Evolutionary conservation across 2,797 vertebrate species (phyloP).

Genomic region (Sciaenops ocellatus): DNA sequence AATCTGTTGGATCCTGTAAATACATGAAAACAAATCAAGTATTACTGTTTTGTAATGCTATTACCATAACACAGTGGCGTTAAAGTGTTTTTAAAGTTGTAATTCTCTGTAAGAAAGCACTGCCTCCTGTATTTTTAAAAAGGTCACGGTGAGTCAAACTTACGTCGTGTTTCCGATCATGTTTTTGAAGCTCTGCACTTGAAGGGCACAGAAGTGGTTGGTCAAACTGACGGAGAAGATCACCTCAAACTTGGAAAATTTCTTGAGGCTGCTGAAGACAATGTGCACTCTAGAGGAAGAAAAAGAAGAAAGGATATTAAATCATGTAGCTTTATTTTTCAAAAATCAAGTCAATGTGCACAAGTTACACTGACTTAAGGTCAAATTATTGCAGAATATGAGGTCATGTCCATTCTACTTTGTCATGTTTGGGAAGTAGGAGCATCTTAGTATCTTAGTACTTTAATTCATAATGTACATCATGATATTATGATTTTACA

Average conservation of each 20-base stretch:
- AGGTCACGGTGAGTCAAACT: constrained; percentile 41
- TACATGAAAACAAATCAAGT: not conserved
- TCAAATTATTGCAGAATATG: not conserved
- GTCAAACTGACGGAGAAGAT: constrained; percentile 67
- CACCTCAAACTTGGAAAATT: constrained; percentile 82
- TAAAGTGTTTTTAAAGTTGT: not conserved
- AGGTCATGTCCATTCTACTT: not conserved
- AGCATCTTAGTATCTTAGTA: no score
- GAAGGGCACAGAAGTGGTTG: constrained; percentile 62
- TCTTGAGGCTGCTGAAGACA: constrained; percentile 82
- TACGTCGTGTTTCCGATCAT: constrained; percentile 79
- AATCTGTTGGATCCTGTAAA: constrained; percentile 79
- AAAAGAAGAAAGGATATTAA: not conserved
- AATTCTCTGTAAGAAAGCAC: not conserved
- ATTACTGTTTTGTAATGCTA: no score
- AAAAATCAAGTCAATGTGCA: no score
- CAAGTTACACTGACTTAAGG: not conserved
- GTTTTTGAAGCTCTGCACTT: constrained; percentile 79
- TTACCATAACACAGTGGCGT: not conserved
- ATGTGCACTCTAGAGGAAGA: constrained; percentile 76
- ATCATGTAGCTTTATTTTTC: not conserved
- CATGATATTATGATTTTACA: not conserved
- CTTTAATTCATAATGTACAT: not conserved
- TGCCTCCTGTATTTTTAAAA: not conserved
- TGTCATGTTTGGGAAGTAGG: not conserved